Base-by-base conservation (phyloP, 2,797 vertebrate genomes). In the Epinephelus coioides region DNA sequence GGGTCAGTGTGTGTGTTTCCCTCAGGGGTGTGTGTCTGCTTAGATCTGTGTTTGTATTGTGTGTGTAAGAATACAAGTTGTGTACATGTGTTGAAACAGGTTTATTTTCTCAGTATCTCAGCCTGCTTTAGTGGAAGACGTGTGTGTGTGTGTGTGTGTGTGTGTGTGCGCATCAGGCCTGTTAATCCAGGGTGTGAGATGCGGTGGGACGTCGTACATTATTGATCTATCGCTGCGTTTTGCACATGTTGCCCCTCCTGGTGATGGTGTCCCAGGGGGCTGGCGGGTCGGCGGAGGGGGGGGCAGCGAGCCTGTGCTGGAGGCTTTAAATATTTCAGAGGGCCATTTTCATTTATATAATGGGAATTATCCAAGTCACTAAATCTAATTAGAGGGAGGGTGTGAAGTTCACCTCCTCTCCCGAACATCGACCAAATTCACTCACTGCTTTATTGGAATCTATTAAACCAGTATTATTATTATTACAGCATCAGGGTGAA, bases 361-460 rank as follows among this genome's bases (percentile, higher is more conserved):
- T 94, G 89, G 87, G 83, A 94, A 94, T 93, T 89, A 91, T 94
- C 83, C 89, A 87, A 92, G 89, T 91, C 90, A 89, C 88, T 91
- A 91, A 84, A 84, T 87, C 91, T 92, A 91, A 93, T 93, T 92
- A 89, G 89, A 87, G 86, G 78, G 43, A 78, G 83, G 83, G 91
- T 92, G 91, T 89, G 93, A 92, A 88, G 89, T 86, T 86, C 75
- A 69, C 71, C 59, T 30, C 49, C 68, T 63, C 55, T 65, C 38
- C 3, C 43, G 43, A n/a, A 59, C 76, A 50, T 15, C 4, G 1
- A 49, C 21, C 66, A 21, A 49, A 73, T 49, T 76, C 70, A 73
- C 17, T 64, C 64, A 12, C 40, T 49, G 78, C 76, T 82, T 73
- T 27, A 62, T 7, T 60, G 73, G 53, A 69, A 75, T 56, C 59